phyloP scores from a whole-genome alignment of 2,888 invertebrate genomes.

The Coelogynopora nodosa region DNA sequence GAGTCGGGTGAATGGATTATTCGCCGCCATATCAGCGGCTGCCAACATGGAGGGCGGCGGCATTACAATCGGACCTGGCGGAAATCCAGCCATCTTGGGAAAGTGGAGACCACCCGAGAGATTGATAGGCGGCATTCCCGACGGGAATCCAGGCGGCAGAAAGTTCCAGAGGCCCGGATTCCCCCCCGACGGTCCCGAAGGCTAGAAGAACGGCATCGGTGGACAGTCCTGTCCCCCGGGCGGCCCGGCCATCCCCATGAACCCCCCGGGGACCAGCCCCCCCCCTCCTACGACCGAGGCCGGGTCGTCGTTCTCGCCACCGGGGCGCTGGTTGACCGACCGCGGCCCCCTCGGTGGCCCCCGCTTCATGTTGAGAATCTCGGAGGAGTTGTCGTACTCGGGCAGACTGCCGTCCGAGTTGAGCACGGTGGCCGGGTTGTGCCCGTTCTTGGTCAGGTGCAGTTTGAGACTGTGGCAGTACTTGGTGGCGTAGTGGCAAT shows the following conservation, averaged over 20 bases:
- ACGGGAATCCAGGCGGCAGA: neutral
- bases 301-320: neutral
- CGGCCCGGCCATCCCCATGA: neutral
- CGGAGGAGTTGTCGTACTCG: constrained; percentile 46
- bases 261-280: neutral
- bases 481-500: constrained; percentile 76
- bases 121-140: neutral
- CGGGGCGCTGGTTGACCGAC: neutral
- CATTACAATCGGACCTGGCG: neutral
- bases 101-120: neutral
- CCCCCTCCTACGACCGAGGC: neutral
- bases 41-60: neutral
- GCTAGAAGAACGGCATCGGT: neutral
- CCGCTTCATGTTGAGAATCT: constrained; percentile 51
- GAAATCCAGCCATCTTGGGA: neutral
- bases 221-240: neutral
- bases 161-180: neutral
- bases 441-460: constrained; percentile 84
- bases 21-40: neutral
- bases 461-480: constrained; percentile 94
- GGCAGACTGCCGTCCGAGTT: constrained; percentile 63
- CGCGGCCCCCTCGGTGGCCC: constrained; percentile 60
- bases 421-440: constrained; percentile 82
- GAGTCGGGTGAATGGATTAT: neutral
- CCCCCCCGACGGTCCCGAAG: neutral